phyloP scores from a whole-genome alignment of 2,888 invertebrate genomes.

The Gibbula magus region DNA sequence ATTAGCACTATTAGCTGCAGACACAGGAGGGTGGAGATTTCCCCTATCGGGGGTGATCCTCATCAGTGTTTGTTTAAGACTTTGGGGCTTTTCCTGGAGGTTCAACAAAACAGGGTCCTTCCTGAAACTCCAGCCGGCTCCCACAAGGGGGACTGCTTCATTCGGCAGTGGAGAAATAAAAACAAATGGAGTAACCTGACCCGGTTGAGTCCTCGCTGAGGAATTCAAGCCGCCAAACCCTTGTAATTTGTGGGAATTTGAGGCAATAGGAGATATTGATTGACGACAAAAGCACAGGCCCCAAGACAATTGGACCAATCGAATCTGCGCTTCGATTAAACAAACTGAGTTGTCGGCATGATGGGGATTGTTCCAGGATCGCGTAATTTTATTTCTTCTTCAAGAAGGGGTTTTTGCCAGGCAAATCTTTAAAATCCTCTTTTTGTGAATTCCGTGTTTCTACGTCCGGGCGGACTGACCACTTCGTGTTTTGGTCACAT shows the following conservation, averaged over 20 bases:
- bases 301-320: slow-evolving; percentile 24
- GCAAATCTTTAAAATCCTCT: slow-evolving; percentile 1
- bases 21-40: slow-evolving; percentile 4
- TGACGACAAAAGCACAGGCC: slow-evolving; percentile 8
- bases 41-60: slow-evolving; percentile 10
- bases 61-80: slow-evolving; percentile 15
- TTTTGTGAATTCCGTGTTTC: slow-evolving; percentile 25
- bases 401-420: not conserved
- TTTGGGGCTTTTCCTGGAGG: not conserved
- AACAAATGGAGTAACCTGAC: slow-evolving; percentile 22
- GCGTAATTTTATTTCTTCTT: slow-evolving; percentile 18
- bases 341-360: slow-evolving; percentile 25
- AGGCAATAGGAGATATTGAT: slow-evolving; percentile 18
- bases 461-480: slow-evolving; percentile 1
- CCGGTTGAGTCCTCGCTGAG: slow-evolving; percentile 11
- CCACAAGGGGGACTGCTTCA: slow-evolving; percentile 4
- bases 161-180: slow-evolving; percentile 12
- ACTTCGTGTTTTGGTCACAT: slow-evolving; percentile 12
- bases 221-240: slow-evolving; percentile 18
- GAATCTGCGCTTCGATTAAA: slow-evolving; percentile 28
- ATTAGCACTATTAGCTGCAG: not conserved
- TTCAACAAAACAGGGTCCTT: not conserved
- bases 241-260: slow-evolving; percentile 24
- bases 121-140: not conserved
- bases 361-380: slow-evolving; percentile 14